Evolutionary conservation across 1,140 invertebrate genomes (phyloP), one percentile per base, ranked within the genome.

Genomic region (Pseudomyrmex dendroicus): DNA sequence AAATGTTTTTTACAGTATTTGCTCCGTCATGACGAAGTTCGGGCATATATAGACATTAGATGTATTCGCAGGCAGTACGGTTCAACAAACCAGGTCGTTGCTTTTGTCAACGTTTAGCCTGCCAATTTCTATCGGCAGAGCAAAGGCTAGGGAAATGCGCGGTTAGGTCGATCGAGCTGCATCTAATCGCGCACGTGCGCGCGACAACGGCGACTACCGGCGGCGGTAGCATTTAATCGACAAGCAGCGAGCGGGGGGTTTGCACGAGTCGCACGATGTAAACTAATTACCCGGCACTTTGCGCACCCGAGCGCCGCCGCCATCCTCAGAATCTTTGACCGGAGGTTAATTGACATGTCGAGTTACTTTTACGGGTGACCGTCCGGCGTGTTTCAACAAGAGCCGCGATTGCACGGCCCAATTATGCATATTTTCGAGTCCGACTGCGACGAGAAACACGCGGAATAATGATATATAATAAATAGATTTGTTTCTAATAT

Each of bases 231-330:
- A 77, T 90, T 90, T 91, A 90, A 90, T 91, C 86, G 77, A 88
- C 84, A 84, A 83, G 83, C 83, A 70, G 54, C 86, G 48, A 35
- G 35, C 54, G 35, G 66, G 61, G 88, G 84, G 88, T 91, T 91
- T 85, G 85, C 88, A 85, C 86, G 85, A 84, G 74, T 86, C 86
- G 84, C 86, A 84, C 90, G 86, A 91, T 85, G 90, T 92, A 91
- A 93, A 91, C 92, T 93, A 93, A 93, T 93, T 92, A 91, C 90
- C 87, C 87, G 86, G 89, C 89, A 89, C 90, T 90, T 91, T 90
- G 83, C 90, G 84, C 91, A 82, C 84, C 77, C 86, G 57, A 68
- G 73, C 83, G 62, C 17, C 48, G 8, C 44, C 25, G 20, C 56
- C 0, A 35, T 52, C n/a, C 44, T 57, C n/a, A 54, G 61, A 66